Base-by-base conservation (phyloP, 1,140 invertebrate genomes). In the Eueides isabella region DNA sequence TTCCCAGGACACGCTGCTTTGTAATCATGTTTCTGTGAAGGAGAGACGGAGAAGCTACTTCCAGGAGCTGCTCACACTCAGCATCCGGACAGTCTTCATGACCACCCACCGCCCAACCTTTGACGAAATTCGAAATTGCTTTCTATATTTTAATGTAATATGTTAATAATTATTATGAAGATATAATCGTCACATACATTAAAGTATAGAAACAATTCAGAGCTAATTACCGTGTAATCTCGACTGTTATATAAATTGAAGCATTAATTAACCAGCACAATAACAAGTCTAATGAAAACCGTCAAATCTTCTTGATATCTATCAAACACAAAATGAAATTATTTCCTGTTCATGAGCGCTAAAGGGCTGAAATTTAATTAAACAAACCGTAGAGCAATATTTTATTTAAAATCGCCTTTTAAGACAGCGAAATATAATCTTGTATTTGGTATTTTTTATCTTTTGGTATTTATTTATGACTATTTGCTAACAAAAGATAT, bases 361-460 rank as follows among this genome's bases (percentile, higher is more conserved):
- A 55, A 67, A 67, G 66, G 41, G 66, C 26, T 67, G 5, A 67
- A 67, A 55, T 55, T 67, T 67, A 67, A 67, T 67, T 67, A 67
- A 67, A 55, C 66, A 23, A 67, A 26, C 38, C n/a, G 28, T 16
- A 29, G 3, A 33, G 23, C 26, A 33, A 67, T 67, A 67, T 48
- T 28, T 67, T 19, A 26, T 28, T 67, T 55, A 55, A 67, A 23
- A 31, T 28, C 66, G 29, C 33, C 66, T 16, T 30, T 23, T 30
- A 41, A 67, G 48, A 31, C 41, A 67, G 41, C 48, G 48, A 44
- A 41, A 65, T 65, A 33, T 12, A 23, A 26, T 38, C 41, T 41
- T 19, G 26, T 48, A 44, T 44, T 16, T 67, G 7, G 28, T 5
- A 48, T n/a, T 44, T 38, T 44, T 26, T 14, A 31, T n/a, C n/a